Evolutionary conservation across 2,113 vertebrate genomes (phyloP).

Genomic region (Salvelinus sp.): DNA sequence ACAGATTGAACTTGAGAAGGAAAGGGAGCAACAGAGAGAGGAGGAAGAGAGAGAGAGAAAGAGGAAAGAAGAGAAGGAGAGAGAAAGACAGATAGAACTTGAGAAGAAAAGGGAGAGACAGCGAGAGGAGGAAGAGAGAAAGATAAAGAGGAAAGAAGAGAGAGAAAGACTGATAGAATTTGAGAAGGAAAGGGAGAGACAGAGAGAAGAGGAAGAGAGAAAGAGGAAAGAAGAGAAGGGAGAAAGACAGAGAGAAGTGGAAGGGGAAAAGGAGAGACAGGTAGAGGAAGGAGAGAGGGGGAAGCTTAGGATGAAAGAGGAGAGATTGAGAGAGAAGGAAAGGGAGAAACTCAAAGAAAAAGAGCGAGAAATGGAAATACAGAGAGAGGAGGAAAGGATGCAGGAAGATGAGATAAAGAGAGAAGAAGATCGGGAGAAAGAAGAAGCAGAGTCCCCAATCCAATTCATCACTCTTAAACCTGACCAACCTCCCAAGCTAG

Average conservation of each 20-base stretch:
- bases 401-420: background rate
- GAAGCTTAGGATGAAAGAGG: conserved; percentile 23
- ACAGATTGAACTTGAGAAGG: conserved; percentile 13
- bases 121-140: background rate
- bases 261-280: background rate
- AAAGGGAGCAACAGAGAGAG: background rate
- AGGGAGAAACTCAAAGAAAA: background rate
- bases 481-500: conserved; percentile 18
- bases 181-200: too few species aligned
- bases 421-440: conserved; percentile 3
- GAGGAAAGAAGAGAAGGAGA: background rate
- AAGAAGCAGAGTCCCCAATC: background rate
- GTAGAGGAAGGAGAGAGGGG: background rate
- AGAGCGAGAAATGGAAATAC: background rate
- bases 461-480: background rate
- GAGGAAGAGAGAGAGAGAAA: background rate
- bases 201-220: background rate
- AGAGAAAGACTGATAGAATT: too few species aligned
- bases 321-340: background rate
- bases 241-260: too few species aligned
- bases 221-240: background rate
- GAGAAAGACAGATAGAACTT: too few species aligned
- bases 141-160: background rate
- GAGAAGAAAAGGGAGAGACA: too few species aligned
- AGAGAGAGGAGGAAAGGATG: background rate